phyloP scores from a whole-genome alignment of 2,888 invertebrate species.

The Microdon myrmicae region DNA sequence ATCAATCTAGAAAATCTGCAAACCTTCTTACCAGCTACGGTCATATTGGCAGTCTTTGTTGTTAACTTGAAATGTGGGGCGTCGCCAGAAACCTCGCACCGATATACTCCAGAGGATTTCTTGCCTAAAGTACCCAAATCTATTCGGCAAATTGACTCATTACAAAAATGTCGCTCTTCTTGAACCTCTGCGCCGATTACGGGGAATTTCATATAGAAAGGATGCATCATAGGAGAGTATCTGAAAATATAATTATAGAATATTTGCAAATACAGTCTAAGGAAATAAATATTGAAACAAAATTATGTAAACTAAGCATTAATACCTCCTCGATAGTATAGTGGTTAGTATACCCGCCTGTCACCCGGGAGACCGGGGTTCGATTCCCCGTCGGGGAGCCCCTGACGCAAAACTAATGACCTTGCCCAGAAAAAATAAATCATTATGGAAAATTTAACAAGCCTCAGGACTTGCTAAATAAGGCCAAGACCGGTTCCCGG shows the following conservation, averaged over 20 bases:
- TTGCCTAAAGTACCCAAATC: conserved; percentile 51
- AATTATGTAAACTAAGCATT: no score
- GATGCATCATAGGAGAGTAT: conserved; percentile 57
- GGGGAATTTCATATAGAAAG: conserved; percentile 55
- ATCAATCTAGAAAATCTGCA: neutral
- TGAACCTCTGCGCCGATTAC: conserved; percentile 54
- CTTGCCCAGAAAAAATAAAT: no score
- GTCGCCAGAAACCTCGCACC: conserved; percentile 70
- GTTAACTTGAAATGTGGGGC: conserved; percentile 69
- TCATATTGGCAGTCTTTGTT: conserved; percentile 68
- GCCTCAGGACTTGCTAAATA: no score
- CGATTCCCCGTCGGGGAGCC: no score
- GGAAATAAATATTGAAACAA: no score
- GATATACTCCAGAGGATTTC: conserved; percentile 67
- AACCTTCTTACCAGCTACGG: conserved; percentile 67
- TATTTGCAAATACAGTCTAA: no score
- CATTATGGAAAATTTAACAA: no score
- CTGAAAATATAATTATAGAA: conserved; percentile 41
- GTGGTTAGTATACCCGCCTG: no score
- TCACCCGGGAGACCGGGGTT: no score
- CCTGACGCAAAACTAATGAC: no score
- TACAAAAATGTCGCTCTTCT: conserved; percentile 53
- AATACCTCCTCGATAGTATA: no score
- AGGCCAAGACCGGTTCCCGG: no score
- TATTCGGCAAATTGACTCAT: conserved; percentile 54